These are phyloP conservation scores for Columba guinea DNA, from an alignment of 2,797 vertebrate species.

Conservation along the genomic window DNA sequence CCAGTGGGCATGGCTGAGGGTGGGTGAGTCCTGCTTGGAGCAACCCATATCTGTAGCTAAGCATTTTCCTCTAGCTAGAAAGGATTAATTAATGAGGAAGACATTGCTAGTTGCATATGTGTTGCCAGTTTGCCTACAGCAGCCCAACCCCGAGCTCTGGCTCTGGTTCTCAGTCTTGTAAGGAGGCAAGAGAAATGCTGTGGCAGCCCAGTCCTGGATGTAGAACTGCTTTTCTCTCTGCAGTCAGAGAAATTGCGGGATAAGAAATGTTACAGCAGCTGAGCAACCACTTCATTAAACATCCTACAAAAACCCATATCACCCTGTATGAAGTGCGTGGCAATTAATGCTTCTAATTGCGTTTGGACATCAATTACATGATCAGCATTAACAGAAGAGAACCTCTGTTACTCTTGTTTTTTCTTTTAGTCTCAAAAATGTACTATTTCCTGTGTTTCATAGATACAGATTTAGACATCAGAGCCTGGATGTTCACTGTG, in stretches of 20 bases:
- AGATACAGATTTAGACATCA: not conserved
- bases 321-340: not conserved
- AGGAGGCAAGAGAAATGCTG: not conserved
- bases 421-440: not conserved
- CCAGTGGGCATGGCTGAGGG: not conserved
- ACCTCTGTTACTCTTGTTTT: not conserved
- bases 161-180: fast-evolving
- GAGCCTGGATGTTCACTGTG: not conserved
- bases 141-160: not conserved
- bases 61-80: not conserved
- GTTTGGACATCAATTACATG: not conserved
- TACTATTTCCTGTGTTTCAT: not conserved
- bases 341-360: not conserved
- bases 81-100: not conserved
- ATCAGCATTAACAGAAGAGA: not conserved
- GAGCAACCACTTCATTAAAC: not conserved
- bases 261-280: not conserved
- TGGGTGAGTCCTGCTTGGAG: not conserved
- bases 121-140: not conserved
- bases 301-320: not conserved
- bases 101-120: fast-evolving
- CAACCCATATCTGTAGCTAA: not conserved
- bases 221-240: not conserved
- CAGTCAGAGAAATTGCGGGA: not conserved
- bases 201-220: no score